phyloP scores from a whole-genome alignment of 2,888 invertebrate species.

The Agonum fuliginosum region DNA sequence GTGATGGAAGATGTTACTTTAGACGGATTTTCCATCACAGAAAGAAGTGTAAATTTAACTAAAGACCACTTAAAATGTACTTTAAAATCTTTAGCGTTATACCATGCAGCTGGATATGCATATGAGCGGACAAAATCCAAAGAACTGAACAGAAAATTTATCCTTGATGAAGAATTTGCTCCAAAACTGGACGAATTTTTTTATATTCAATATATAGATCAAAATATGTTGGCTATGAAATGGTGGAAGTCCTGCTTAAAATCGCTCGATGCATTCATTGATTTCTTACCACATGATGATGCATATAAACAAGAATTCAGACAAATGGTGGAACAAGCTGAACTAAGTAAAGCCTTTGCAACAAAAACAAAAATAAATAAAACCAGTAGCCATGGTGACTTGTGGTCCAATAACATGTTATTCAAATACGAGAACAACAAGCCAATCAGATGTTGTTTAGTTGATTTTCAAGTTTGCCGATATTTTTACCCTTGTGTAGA shows the following conservation, averaged over 20 bases:
- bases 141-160: conserved; percentile 61
- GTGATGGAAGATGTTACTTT: conserved; percentile 67
- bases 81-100: conserved; percentile 73
- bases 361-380: neutral
- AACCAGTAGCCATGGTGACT: neutral
- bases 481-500: neutral
- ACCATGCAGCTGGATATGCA: conserved; percentile 74
- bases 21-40: conserved; percentile 62
- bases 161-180: conserved; percentile 60
- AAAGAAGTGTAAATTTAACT: conserved; percentile 71
- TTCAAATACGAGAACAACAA: too few species aligned
- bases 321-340: neutral
- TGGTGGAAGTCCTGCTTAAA: conserved; percentile 63
- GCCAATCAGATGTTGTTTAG: too few species aligned
- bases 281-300: conserved; percentile 64
- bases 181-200: neutral
- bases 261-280: conserved; percentile 64
- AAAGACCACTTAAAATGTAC: conserved; percentile 73
- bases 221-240: conserved; percentile 5
- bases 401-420: too few species aligned
- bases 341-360: neutral
- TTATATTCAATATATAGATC: neutral
- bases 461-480: neutral
- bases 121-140: conserved; percentile 71
- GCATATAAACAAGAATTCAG: conserved; percentile 63